These are phyloP conservation scores for Acronicta leporina DNA, from an alignment of 2,888 invertebrate genomes.

Conservation along the genomic window DNA sequence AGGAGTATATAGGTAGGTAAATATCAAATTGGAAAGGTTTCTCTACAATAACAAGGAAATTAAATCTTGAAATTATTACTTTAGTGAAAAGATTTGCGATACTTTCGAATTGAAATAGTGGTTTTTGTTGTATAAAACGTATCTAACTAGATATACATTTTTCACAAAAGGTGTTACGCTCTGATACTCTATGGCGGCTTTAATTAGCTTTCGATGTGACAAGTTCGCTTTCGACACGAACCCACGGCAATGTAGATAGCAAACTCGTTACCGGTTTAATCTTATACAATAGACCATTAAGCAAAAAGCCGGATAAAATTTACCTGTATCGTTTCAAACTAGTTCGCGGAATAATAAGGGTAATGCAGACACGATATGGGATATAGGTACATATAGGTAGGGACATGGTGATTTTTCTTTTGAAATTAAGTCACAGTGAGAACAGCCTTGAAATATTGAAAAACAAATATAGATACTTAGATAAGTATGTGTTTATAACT, in stretches of 20 bases:
- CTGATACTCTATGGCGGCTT: constrained; percentile 36
- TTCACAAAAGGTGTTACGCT: constrained; percentile 57
- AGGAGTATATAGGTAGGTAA: no score
- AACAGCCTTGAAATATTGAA: no score
- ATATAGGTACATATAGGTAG: no score
- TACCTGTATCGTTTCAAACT: neutral
- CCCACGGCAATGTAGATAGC: constrained; percentile 16
- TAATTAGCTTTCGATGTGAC: constrained; percentile 14
- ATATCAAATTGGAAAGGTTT: no score
- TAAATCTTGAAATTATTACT: neutral
- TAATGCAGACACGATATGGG: no score
- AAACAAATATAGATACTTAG: no score
- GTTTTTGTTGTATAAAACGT: constrained; percentile 28
- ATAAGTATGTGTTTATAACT: no score
- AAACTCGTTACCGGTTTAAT: constrained; percentile 5
- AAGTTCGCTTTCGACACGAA: constrained; percentile 19
- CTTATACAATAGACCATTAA: constrained; percentile 4
- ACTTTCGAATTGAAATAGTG: constrained; percentile 22
- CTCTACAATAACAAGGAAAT: neutral
- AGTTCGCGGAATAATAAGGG: neutral
- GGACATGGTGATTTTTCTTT: no score
- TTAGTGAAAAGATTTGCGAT: constrained; percentile 11
- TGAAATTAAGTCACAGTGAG: no score
- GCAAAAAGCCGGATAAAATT: constrained; percentile 9
- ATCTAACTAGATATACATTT: constrained; percentile 9